These are phyloP conservation scores for Malurus splendens DNA, from an alignment of 2,797 vertebrate species.

Conservation along the genomic window DNA sequence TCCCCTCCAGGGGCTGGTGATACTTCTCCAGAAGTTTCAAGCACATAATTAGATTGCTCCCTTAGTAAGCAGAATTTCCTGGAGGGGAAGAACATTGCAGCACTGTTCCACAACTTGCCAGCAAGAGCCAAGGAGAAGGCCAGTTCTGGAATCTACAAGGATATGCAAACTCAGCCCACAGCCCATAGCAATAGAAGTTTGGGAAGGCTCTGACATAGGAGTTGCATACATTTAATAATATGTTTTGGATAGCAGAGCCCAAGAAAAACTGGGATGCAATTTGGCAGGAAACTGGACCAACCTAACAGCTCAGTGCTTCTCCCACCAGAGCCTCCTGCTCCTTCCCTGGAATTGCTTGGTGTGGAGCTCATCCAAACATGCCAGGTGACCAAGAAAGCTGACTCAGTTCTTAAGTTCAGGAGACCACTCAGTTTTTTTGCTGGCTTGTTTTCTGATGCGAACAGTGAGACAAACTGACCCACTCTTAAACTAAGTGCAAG, in stretches of 20 bases:
- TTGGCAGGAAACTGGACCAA: neutral
- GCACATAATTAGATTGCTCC: neutral
- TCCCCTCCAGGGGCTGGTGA: neutral
- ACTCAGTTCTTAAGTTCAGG: neutral
- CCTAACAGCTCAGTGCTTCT: neutral
- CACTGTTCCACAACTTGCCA: neutral
- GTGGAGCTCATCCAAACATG: rapidly evolving
- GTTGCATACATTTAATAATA: neutral
- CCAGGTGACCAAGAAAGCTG: neutral
- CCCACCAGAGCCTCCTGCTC: neutral
- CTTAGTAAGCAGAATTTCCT: conserved; percentile 15
- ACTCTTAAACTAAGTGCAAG: neutral
- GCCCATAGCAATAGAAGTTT: neutral
- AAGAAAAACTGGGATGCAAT: neutral
- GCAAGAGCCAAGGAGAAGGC: neutral
- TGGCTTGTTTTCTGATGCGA: neutral
- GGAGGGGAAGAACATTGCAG: neutral
- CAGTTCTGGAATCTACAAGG: neutral
- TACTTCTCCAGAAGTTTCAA: conserved; percentile 24
- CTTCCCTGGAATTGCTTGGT: neutral
- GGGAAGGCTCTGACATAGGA: neutral
- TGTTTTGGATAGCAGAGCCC: neutral
- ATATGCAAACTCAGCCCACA: neutral
- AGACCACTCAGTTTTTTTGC: neutral
- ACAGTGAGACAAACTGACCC: neutral